A percentile compares a stretch with the other conserved stretches of the same genome.
These are phyloP conservation scores for human (Homo sapiens) DNA, from an alignment of 2,113 vertebrate genomes.

Conservation along the genomic window GRCh38 chrX:24335001-24335500, in stretches of 20 bases:
- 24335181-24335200: neutral
- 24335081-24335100: neutral
- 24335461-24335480: neutral
- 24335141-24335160: neutral
- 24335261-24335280: neutral
- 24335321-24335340: neutral
- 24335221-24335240: neutral
- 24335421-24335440: neutral
- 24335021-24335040: neutral
- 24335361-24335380: neutral
- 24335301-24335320: neutral
- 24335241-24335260: neutral
- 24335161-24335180: neutral
- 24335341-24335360: neutral
- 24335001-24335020: neutral
- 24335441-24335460: neutral
- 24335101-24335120: neutral
- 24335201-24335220: neutral
- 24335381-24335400: neutral
- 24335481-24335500: neutral
- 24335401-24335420: neutral
- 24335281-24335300: neutral
- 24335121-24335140: neutral
- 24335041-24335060: neutral
- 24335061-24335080: neutral